phyloP scores from a whole-genome alignment of 2,113 vertebrate genomes.

The Gambusia affinis region DNA sequence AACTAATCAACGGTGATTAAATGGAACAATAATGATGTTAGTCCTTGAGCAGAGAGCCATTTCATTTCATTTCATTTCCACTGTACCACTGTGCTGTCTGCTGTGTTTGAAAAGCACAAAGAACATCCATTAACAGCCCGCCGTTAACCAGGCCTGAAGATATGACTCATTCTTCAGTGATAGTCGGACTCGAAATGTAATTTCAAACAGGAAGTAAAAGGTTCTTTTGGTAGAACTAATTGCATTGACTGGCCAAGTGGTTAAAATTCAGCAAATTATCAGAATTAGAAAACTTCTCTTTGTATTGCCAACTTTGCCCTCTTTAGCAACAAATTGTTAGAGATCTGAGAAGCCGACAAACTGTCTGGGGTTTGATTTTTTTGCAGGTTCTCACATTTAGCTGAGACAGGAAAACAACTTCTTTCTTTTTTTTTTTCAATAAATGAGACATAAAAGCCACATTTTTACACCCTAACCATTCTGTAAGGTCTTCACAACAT shows the following conservation, averaged over 20 bases:
- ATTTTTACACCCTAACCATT: background rate
- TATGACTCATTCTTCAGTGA: slow-evolving; percentile 32
- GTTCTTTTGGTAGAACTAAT: background rate
- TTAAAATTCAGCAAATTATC: background rate
- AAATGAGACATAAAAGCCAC: background rate
- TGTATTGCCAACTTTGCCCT: background rate
- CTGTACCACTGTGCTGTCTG: background rate
- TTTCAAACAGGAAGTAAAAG: slow-evolving; percentile 34
- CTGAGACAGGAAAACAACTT: background rate
- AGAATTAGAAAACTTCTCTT: background rate
- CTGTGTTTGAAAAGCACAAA: slow-evolving; percentile 3
- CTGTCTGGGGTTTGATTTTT: background rate
- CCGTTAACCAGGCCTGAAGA: slow-evolving; percentile 31
- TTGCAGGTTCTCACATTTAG: background rate
- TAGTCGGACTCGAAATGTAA: slow-evolving; percentile 8
- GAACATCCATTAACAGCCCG: slow-evolving; percentile 13
- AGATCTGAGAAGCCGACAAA: background rate
- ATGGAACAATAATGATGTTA: slow-evolving; percentile 7
- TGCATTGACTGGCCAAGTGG: background rate
- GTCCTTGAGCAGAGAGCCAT: background rate
- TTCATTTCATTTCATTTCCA: slow-evolving; percentile 7
- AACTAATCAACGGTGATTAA: slow-evolving; percentile 9
- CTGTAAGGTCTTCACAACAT: background rate
- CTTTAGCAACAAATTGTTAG: background rate
- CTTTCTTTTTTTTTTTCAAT: background rate